phyloP scores from a whole-genome alignment of 2,113 vertebrate species.

The Cyphomyrus discorhynchus region DNA sequence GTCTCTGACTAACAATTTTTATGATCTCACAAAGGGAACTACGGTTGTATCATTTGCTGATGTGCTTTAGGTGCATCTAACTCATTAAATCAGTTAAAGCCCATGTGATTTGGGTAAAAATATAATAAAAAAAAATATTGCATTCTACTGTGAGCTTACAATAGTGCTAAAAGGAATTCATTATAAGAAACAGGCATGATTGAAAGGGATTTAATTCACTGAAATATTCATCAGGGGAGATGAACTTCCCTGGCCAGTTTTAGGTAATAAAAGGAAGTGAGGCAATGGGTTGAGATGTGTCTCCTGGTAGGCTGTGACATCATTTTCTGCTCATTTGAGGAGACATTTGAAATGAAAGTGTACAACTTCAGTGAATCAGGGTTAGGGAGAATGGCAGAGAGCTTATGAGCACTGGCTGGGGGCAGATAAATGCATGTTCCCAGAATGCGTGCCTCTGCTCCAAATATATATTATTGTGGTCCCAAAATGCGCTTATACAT shows the following conservation, averaged over 20 bases:
- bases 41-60: neutral
- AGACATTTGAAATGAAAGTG: slow-evolving; percentile 6
- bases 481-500: neutral
- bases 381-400: neutral
- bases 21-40: neutral
- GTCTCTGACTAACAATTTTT: neutral
- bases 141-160: neutral
- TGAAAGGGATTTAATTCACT: neutral
- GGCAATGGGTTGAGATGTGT: neutral
- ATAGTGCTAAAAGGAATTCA: neutral
- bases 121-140: neutral
- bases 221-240: neutral
- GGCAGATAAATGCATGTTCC: neutral
- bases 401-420: neutral
- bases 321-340: neutral
- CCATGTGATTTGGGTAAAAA: neutral
- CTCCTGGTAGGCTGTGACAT: neutral
- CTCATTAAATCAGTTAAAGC: neutral
- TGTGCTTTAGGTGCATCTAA: neutral
- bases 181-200: neutral
- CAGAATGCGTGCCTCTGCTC: neutral
- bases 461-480: neutral
- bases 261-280: neutral
- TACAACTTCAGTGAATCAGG: neutral
- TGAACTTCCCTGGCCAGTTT: neutral